Evolutionary conservation across 2,888 invertebrate species (phyloP), one percentile per base, ranked within the genome.

Genomic region (Rhorus exstirpatorius): DNA sequence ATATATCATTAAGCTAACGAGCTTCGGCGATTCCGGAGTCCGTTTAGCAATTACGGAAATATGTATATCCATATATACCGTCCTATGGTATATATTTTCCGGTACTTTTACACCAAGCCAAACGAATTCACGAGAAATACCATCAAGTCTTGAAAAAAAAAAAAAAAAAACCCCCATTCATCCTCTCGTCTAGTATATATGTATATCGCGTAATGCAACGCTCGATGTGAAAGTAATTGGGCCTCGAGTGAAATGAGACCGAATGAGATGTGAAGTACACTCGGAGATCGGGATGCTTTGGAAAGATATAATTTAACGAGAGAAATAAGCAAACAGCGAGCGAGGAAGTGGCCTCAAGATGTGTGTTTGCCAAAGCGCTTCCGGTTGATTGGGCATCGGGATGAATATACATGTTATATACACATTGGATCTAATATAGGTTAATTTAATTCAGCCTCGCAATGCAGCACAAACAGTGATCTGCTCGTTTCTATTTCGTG

Each of bases 351-450:
- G n/a, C 3, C 4, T 4, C 17, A 19, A 19, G 19, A 17, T 46
- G 55, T 60, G n/a, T 10, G 58, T 46, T 76, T 67, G 21, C 26
- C 44, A 14, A 24, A 76, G 76, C 35, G 41, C 35, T 70, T 51
- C 19, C 60, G 41, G 60, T 41, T 51, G 61, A 68, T 77, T 61
- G 68, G 76, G 26, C 24, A 49, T 19, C n/a, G 21, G 68, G 21
- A 53, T 58, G 17, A 14, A 58, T 76, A 24, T 55, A 55, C n/a
- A 55, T 26, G 12, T 55, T 24, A 55, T 55, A 26, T 24, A 24
- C 12, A 26, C 2, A 55, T 6, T n/a, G 21, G n/a, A 26, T 14
- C 17, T n/a, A 55, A 26, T 55, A 55, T 55, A 26, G 53, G 53
- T 21, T 24, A 55, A 55, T n/a, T 55, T 26, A 55, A 55, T 55